Evolutionary conservation across 2,113 vertebrate species (phyloP).

Genomic region (Neodon shergylaensis): DNA sequence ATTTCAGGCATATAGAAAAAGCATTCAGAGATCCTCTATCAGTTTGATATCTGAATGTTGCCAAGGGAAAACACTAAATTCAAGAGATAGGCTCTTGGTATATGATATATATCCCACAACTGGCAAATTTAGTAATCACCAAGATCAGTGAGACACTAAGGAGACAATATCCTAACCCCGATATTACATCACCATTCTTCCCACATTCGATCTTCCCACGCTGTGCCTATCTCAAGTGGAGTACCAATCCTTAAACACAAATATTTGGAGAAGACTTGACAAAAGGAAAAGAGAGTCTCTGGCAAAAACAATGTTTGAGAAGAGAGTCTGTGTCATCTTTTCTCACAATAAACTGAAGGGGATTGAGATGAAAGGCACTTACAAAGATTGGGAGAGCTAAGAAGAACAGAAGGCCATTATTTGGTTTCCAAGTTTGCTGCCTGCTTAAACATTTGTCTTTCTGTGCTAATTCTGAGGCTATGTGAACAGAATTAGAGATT

Average conservation of each 20-base stretch:
- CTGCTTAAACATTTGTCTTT: background rate
- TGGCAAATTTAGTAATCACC: background rate
- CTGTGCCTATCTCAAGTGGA: background rate
- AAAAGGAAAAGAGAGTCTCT: background rate
- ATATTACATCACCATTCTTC: background rate
- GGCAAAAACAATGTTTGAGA: background rate
- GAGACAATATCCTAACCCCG: background rate
- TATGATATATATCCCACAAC: background rate
- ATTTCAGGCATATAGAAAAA: fast-evolving
- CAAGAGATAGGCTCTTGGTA: background rate
- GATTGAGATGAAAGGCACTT: background rate
- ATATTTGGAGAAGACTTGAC: background rate
- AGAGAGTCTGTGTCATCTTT: background rate
- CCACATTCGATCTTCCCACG: background rate
- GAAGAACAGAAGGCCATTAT: background rate
- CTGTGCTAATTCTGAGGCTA: background rate
- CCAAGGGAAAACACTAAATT: background rate
- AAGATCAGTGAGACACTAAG: background rate
- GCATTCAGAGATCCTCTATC: background rate
- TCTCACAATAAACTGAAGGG: background rate
- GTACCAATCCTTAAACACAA: background rate
- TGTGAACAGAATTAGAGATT: background rate
- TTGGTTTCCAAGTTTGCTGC: background rate
- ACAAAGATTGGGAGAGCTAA: background rate
- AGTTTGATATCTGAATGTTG: background rate